phyloP scores from a whole-genome alignment of 2,888 invertebrate genomes.

The Neoaliturus tenellus region DNA sequence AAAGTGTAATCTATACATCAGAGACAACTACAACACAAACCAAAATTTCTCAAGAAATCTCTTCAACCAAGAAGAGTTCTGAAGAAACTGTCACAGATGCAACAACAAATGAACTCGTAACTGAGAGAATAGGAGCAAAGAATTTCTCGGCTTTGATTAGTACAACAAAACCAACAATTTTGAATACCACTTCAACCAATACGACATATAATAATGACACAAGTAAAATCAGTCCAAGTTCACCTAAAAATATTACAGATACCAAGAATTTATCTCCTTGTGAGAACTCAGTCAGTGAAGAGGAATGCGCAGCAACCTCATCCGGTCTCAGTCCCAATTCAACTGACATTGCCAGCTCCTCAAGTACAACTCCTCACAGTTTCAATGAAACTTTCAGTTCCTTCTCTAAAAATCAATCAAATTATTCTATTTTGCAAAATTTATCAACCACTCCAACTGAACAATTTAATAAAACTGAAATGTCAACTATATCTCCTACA shows the following conservation, averaged over 20 bases:
- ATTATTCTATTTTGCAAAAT: neutral
- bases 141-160: neutral
- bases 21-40: neutral
- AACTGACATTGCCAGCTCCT: neutral
- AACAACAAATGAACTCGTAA: neutral
- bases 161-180: neutral
- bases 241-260: neutral
- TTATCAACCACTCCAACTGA: neutral
- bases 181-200: neutral
- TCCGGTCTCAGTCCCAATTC: neutral
- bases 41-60: neutral
- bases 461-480: neutral
- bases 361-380: neutral
- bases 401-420: neutral
- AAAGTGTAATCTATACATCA: neutral
- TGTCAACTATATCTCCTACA: neutral
- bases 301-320: neutral
- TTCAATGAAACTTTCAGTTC: neutral
- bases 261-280: neutral
- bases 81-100: neutral
- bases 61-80: neutral
- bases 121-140: neutral
- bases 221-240: neutral
- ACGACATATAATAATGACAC: neutral
- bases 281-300: neutral